Base-by-base conservation (phyloP, 1,140 invertebrate species). In the Pinna nobilis region DNA sequence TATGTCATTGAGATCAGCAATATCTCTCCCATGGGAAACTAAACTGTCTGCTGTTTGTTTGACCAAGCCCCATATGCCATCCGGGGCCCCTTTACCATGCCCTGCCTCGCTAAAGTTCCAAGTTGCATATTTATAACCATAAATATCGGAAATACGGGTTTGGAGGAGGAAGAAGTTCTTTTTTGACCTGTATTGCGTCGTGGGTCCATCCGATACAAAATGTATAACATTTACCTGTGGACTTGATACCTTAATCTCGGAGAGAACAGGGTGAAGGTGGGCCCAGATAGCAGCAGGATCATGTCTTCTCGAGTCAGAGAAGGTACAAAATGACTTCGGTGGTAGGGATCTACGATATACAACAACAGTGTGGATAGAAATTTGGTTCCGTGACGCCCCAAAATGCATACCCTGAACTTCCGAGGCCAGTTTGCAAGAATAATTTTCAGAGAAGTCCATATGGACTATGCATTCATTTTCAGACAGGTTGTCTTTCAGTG, bases 51-150 rank as follows among this genome's bases (percentile, higher is more conserved):
- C 64, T 41, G 25, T 51, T 20, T 91, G 49, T 77, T 90, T 90
- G 53, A 88, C 81, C 41, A 76, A 74, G 9, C 82, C 89, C 33
- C 89, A 89, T 39, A 90, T 81, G 39, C 89, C 89, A 86, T 90
- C 87, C 41, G 87, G 83, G 20, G 83, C 81, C 6, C 88, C 89
- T 78, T 90, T 90, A n/a, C 89, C 89, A 83, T 90, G 88, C 13
- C 88, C 88, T 35, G 86, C 78, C 81, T 88, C 86, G 47, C 74
- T 82, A 77, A 84, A 90, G 73, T 88, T 88, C 88, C 86, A 90
- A 7, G 84, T 79, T 9, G 72, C 59, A 11, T 39, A 20, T 15
- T 66, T 32, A 44, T 73, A 77, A 25, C 64, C 13, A 33, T 63
- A 9, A 28, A 67, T 41, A 44, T 79, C 49, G 41, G 59, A 76